Conservation (phyloP, 92 coral and sea anemone species). For the Porites cylindrica region DNA sequence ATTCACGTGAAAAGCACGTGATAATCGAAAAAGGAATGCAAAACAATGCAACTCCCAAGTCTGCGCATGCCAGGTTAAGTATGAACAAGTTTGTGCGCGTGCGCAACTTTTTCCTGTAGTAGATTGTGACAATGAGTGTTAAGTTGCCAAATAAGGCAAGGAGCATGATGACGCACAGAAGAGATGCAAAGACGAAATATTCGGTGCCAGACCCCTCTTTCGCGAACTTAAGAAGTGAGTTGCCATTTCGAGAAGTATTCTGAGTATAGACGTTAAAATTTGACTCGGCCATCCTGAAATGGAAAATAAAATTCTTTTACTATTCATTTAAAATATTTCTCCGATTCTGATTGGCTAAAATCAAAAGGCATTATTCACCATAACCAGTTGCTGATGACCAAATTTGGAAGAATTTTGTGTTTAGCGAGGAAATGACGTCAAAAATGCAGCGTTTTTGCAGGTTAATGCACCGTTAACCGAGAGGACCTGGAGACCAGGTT, state of each 20-base stretch:
- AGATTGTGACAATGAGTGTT: conserved; percentile 63
- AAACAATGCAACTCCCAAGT: conserved; percentile 69
- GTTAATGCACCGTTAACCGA: no score
- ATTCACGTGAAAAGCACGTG: conserved; percentile 66
- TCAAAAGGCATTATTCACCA: no score
- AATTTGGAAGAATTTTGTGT: no score
- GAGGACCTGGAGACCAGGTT: no score
- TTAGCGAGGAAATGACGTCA: no score
- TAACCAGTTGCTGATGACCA: no score
- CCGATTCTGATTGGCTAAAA: no score
- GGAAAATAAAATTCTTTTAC: not conserved
- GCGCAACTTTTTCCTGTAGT: conserved; percentile 70
- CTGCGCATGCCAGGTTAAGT: conserved; percentile 79
- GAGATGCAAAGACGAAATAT: conserved; percentile 47
- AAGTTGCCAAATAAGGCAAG: conserved; percentile 79
- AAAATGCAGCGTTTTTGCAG: no score
- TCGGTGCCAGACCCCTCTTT: conserved; percentile 50
- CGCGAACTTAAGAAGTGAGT: not conserved
- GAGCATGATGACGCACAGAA: conserved; percentile 64
- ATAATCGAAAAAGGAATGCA: conserved; percentile 84
- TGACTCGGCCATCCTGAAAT: conserved; percentile 1
- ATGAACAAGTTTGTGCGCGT: conserved; percentile 88
- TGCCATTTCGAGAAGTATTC: not conserved
- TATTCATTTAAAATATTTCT: no score
- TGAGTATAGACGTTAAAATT: not conserved